These are phyloP conservation scores for Porites divaricata DNA, from an alignment of 92 coral and sea anemone species.

Conservation along the genomic window DNA sequence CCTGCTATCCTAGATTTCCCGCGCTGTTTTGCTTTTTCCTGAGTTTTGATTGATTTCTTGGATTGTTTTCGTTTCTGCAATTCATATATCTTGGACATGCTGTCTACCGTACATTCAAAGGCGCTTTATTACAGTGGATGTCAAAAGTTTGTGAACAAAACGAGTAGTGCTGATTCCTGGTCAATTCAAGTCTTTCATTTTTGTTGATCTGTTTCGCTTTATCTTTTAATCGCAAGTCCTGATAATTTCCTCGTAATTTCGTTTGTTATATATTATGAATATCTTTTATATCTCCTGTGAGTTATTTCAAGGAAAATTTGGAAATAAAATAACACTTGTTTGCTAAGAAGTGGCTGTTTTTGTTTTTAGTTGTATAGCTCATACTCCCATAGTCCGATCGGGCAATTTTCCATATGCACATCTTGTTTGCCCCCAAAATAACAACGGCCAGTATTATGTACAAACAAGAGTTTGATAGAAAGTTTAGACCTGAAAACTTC, in stretches of 20 bases:
- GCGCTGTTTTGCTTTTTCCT: background rate
- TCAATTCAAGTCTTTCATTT: too few relatives aligned
- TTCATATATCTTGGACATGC: background rate
- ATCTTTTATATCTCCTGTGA: background rate
- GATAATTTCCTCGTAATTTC: background rate
- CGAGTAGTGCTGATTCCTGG: background rate
- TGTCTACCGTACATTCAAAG: background rate
- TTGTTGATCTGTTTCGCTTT: too few relatives aligned
- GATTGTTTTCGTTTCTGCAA: background rate
- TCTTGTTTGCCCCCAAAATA: too few relatives aligned
- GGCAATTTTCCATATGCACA: too few relatives aligned
- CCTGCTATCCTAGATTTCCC: background rate
- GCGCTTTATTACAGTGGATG: background rate
- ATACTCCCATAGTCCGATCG: too few relatives aligned
- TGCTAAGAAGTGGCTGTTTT: background rate
- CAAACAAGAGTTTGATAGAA: too few relatives aligned
- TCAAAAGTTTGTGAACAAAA: background rate
- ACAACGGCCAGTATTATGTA: too few relatives aligned
- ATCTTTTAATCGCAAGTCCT: background rate
- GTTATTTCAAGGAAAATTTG: background rate
- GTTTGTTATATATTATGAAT: background rate
- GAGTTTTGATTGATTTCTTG: background rate
- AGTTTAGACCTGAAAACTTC: too few relatives aligned
- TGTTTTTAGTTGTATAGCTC: too few relatives aligned
- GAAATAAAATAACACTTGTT: constrained; percentile 5